A percentile compares a stretch with the other conserved stretches of the same genome.
Conservation (phyloP, 92 coral and sea anemone species). For the Blastomussa wellsi region DNA sequence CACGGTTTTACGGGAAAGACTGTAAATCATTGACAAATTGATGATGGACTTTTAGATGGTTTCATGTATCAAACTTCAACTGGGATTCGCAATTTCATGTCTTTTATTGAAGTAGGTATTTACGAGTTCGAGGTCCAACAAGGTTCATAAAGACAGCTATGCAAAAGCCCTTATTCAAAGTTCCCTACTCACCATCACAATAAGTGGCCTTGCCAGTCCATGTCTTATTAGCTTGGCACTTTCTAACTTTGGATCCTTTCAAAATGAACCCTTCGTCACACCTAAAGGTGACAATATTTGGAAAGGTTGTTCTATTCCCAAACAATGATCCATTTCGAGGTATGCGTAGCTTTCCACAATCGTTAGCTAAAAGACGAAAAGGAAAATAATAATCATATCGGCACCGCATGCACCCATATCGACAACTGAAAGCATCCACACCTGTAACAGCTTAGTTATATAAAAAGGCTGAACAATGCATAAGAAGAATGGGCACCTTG, state of each 20-base stretch:
- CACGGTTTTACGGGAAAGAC: too few species aligned
- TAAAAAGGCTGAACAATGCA: not conserved
- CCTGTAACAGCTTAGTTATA: too few species aligned
- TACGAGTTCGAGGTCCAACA: too few species aligned
- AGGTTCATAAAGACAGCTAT: too few species aligned
- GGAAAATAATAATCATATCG: not conserved
- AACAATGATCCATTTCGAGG: constrained; percentile 18
- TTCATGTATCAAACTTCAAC: too few species aligned
- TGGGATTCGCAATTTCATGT: too few species aligned
- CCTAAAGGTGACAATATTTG: constrained; percentile 31
- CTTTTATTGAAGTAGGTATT: too few species aligned
- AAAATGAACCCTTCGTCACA: constrained; percentile 57
- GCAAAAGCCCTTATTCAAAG: not conserved
- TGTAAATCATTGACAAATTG: not conserved
- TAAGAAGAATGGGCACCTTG: constrained; percentile 37
- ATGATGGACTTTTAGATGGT: too few species aligned
- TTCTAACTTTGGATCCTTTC: constrained; percentile 49
- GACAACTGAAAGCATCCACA: too few species aligned
- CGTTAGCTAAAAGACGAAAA: constrained; percentile 9
- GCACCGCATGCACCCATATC: too few species aligned
- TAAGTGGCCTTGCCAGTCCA: constrained; percentile 40
- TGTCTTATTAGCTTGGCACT: constrained; percentile 50
- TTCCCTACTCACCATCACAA: constrained; percentile 28
- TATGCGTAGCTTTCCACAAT: constrained; percentile 28
- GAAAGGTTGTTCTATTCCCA: constrained; percentile 45